These are phyloP conservation scores for Danio aesculapii DNA, from an alignment of 2,797 vertebrate genomes.

Conservation along the genomic window DNA sequence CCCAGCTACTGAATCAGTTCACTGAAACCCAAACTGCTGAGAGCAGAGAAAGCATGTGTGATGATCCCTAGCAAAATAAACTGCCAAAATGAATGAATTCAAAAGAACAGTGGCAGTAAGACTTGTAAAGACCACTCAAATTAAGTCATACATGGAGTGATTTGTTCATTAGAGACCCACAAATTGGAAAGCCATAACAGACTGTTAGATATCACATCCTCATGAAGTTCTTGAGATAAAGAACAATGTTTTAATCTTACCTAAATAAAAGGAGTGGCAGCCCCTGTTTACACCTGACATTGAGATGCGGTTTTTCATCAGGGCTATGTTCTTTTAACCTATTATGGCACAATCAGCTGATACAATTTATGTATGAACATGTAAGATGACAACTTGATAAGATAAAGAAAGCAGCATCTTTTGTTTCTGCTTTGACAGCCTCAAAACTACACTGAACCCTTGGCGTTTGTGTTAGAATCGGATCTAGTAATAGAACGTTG, in stretches of 20 bases:
- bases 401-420: too few relatives aligned
- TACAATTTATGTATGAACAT: too few relatives aligned
- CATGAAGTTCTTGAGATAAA: not conserved
- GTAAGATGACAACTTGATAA: too few relatives aligned
- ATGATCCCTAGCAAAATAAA: not conserved
- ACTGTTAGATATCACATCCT: not conserved
- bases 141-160: not conserved
- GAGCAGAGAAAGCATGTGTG: not conserved
- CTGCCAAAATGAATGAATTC: slow-evolving; percentile 1
- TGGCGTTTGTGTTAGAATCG: too few relatives aligned
- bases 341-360: too few relatives aligned
- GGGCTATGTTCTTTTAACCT: too few relatives aligned
- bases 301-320: too few relatives aligned
- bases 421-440: too few relatives aligned
- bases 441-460: too few relatives aligned
- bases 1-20: not conserved
- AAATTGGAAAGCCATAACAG: not conserved
- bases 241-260: not conserved
- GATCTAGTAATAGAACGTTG: too few relatives aligned
- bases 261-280: not conserved
- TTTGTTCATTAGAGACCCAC: not conserved
- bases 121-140: slow-evolving; percentile 7
- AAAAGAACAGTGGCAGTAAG: not conserved
- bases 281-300: not conserved
- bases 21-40: not conserved